A percentile compares a stretch with the other conserved stretches of the same genome.
Evolutionary conservation across 2,797 vertebrate species (phyloP).

Genomic region (Sebastes wilsoni): DNA sequence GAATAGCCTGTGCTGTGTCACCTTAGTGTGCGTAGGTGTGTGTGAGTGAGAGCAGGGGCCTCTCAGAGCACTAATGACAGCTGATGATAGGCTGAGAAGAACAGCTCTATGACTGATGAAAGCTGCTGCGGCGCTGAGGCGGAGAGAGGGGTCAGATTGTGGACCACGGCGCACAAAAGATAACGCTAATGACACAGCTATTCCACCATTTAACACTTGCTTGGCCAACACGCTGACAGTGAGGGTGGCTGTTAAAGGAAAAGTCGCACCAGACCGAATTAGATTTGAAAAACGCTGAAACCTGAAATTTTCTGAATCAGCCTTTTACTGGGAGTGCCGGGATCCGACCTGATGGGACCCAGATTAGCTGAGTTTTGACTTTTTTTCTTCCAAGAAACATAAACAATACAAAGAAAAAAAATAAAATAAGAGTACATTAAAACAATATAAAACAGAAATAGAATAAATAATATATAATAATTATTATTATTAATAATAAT

Average conservation of each 20-base stretch:
- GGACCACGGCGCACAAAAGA: slow-evolving; percentile 35
- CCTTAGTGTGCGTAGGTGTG: slow-evolving; percentile 9
- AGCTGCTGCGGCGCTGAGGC: slow-evolving; percentile 54
- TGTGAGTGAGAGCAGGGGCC: slow-evolving; percentile 60
- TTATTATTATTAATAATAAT: too few relatives aligned
- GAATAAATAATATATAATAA: too few relatives aligned
- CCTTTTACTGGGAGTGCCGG: background rate
- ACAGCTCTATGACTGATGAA: slow-evolving; percentile 69
- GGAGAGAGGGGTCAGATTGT: slow-evolving; percentile 55
- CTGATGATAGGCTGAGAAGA: slow-evolving; percentile 72
- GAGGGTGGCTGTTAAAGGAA: background rate
- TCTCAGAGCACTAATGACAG: slow-evolving; percentile 69
- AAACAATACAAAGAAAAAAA: too few relatives aligned
- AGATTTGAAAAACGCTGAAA: background rate
- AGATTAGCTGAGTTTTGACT: background rate
- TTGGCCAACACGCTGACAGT: slow-evolving; percentile 2
- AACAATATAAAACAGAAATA: too few relatives aligned
- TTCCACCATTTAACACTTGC: slow-evolving; percentile 58
- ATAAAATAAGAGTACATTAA: too few relatives aligned
- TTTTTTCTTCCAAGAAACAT: background rate
- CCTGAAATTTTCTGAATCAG: background rate
- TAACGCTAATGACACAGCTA: slow-evolving; percentile 54
- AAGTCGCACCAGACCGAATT: background rate
- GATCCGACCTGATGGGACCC: background rate
- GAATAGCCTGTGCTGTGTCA: slow-evolving; percentile 42